A percentile compares a stretch with the other conserved stretches of the same genome.
Evolutionary conservation across 2,797 vertebrate genomes (phyloP).

Genomic region (Clarias fuscus): DNA sequence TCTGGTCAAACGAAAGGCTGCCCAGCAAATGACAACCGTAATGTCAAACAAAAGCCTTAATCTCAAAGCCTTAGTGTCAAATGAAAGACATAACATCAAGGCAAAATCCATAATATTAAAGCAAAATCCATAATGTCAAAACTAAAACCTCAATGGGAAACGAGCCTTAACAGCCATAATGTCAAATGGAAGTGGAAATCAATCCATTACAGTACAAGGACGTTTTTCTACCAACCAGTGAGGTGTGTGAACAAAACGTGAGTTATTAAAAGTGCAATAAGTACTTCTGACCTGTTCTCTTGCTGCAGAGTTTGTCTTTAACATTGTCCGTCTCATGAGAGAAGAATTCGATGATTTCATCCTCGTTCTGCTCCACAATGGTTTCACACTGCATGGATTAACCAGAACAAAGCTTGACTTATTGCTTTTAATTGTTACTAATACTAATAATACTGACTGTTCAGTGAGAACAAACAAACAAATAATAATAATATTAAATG

Average conservation of each 20-base stretch:
- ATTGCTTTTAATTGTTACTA: background rate
- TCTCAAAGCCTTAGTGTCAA: no score
- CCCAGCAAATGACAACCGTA: no score
- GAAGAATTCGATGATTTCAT: conserved; percentile 94
- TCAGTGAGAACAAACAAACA: background rate
- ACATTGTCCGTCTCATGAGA: conserved; percentile 87
- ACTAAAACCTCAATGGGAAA: no score
- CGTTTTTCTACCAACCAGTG: background rate
- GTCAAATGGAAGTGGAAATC: background rate
- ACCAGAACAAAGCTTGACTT: no score
- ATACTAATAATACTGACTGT: background rate
- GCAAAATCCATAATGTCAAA: no score
- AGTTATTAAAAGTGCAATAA: background rate
- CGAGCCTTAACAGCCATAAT: no score
- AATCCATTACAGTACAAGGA: no score
- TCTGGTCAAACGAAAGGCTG: no score
- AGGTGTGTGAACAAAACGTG: background rate
- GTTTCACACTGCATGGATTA: conserved; percentile 85
- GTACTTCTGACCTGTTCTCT: conserved; percentile 81
- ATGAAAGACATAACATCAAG: no score
- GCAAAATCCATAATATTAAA: no score
- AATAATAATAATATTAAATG: background rate
- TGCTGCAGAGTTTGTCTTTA: conserved; percentile 96
- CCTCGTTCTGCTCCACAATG: conserved; percentile 92
- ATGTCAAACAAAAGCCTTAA: no score